These are phyloP conservation scores for Drosophila prosaltans DNA, from an alignment of 1,140 invertebrate species.

Conservation along the genomic window DNA sequence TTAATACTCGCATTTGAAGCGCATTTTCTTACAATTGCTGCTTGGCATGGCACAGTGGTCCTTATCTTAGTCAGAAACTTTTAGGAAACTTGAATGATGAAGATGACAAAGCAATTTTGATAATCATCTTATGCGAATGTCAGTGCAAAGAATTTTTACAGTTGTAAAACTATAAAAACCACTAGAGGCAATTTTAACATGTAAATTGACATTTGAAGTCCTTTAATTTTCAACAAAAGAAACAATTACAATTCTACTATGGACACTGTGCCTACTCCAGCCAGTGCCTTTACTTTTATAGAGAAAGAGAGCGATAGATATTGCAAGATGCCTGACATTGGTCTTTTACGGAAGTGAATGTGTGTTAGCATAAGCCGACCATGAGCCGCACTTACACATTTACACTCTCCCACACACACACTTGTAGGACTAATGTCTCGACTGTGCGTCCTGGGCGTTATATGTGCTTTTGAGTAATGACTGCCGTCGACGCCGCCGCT, in stretches of 20 bases:
- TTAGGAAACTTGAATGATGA: too few relatives aligned
- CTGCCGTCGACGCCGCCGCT: slow-evolving; percentile 29
- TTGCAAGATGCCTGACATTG: not conserved
- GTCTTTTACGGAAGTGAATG: slow-evolving; percentile 44
- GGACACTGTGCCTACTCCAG: not conserved
- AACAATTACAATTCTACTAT: not conserved
- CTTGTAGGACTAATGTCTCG: slow-evolving; percentile 33
- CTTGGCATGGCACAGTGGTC: slow-evolving; percentile 41
- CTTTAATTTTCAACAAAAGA: too few relatives aligned
- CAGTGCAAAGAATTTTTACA: too few relatives aligned
- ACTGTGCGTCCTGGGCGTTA: slow-evolving; percentile 45
- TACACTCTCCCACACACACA: not conserved
- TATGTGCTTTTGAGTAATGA: slow-evolving; percentile 66
- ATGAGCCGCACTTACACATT: slow-evolving; percentile 28
- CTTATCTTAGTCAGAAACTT: not conserved
- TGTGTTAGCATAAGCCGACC: slow-evolving; percentile 53
- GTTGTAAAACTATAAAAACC: too few relatives aligned
- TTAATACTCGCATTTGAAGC: slow-evolving; percentile 60
- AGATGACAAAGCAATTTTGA: too few relatives aligned
- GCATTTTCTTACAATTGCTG: slow-evolving; percentile 26
- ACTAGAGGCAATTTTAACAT: too few relatives aligned
- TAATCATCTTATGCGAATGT: too few relatives aligned
- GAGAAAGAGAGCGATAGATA: not conserved
- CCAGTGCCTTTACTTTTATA: not conserved
- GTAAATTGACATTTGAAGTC: too few relatives aligned